Percentiles rank a stretch among this genome's conserved stretches.
Conservation (phyloP, 2,797 vertebrate species). For the Mormyrops attenuatus region DNA sequence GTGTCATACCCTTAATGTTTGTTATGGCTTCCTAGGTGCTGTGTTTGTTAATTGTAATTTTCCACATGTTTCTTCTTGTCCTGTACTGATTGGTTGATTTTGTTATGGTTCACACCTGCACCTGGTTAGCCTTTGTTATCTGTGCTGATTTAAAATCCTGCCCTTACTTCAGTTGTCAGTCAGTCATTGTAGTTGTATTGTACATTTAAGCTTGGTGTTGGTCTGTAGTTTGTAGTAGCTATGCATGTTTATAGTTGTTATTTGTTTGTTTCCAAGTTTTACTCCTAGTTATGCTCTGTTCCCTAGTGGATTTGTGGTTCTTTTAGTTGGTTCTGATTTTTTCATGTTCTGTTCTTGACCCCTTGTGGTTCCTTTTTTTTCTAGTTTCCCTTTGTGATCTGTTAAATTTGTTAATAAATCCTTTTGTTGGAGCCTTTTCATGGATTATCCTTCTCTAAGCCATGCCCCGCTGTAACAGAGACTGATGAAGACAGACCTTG, state of each 20-base stretch:
- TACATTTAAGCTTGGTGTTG: background rate
- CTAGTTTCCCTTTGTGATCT: too few relatives aligned
- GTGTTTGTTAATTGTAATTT: background rate
- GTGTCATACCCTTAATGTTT: background rate
- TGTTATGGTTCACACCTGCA: background rate
- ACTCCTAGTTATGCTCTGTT: background rate
- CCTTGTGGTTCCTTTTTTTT: too few relatives aligned
- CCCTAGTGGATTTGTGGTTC: background rate
- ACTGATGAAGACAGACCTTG: background rate
- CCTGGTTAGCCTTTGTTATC: background rate
- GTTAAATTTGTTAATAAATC: too few relatives aligned
- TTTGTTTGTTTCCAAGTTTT: background rate
- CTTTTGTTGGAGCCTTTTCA: too few relatives aligned
- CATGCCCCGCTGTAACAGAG: background rate
- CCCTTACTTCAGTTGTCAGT: background rate
- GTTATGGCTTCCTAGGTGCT: background rate
- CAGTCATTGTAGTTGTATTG: background rate
- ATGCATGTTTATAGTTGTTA: background rate
- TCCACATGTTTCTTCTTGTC: background rate
- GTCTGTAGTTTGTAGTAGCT: background rate
- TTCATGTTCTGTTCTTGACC: too few relatives aligned
- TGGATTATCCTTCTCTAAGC: background rate
- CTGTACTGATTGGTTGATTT: background rate
- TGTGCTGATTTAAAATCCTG: background rate
- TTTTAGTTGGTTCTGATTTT: background rate